Base-by-base conservation (phyloP, 2,113 vertebrate species). In the Rhizomys pruinosus region DNA sequence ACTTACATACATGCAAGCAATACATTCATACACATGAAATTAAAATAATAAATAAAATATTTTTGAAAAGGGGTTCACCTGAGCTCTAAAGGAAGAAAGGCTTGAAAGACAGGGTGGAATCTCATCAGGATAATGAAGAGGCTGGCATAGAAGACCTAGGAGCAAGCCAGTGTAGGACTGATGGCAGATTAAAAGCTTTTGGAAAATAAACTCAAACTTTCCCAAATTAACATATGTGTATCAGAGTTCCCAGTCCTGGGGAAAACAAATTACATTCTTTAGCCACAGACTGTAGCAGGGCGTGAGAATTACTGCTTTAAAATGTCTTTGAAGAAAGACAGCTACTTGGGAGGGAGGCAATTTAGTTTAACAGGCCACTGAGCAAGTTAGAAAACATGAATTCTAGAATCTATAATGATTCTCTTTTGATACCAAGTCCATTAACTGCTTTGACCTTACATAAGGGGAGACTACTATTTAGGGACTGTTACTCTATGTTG, bases 321-420 rank as follows among this genome's bases (percentile, higher is more conserved):
- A 92, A 92, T 25, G n/a, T 96, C 82, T 94, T 94, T 82, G 55
- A 92, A 91, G 79, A 92, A 91, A 95, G 80, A 89, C n/a, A 87
- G 19, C 55, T 61, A 29, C 61, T 94, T 90, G 69, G 37, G 81
- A 73, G 86, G 74, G 78, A 95, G 73, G 68, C 89, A 55, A 92
- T 93, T 93, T 96, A 92, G 61, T 89, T 96, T 96, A 91, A 95
- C 89, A 95, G 87, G 68, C 76, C 76, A 89, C 57, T 95, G 87
- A 84, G 66, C 85, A 94, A 91, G 37, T 90, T 92, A 95, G 80
- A 42, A 92, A 90, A 71, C 80, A 76, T 47, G 47, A 90, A 74
- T 93, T 94, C 93, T 90, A 87, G 47, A 87, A 78, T 44, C 47
- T 6, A 7, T 81, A 63, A 89, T 79, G 42, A 69, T 22, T 96